A percentile compares a stretch with the other conserved stretches of the same genome.
Evolutionary conservation across 2,113 vertebrate species (phyloP).

Genomic region (Megaleporinus macrocephalus): DNA sequence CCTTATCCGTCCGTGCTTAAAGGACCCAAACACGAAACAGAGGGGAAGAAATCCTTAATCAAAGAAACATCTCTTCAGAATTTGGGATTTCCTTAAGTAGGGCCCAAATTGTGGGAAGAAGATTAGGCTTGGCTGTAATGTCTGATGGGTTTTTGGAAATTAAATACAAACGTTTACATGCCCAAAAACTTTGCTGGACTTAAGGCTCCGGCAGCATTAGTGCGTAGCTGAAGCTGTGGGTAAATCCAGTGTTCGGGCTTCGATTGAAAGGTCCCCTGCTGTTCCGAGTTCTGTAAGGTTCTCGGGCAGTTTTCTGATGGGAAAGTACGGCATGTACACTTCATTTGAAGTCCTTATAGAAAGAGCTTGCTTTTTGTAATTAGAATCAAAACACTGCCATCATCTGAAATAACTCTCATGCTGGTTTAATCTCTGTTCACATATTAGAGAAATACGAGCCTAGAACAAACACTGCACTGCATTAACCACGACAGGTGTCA

Average conservation of each 20-base stretch:
- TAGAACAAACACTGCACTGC: neutral
- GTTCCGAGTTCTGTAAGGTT: neutral
- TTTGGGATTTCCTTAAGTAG: constrained; percentile 44
- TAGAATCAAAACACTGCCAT: neutral
- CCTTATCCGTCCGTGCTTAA: constrained; percentile 5
- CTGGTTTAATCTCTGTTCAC: neutral
- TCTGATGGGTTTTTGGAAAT: constrained; percentile 40
- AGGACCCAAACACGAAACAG: neutral
- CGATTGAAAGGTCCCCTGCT: neutral
- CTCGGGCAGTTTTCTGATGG: neutral
- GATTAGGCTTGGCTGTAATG: constrained; percentile 38
- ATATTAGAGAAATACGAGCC: neutral
- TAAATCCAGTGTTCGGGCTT: neutral
- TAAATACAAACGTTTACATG: constrained; percentile 39
- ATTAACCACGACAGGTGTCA: too few species aligned
- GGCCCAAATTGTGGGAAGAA: constrained; percentile 20
- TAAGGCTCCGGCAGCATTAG: constrained; percentile 26
- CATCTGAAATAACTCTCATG: neutral
- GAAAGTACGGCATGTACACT: neutral
- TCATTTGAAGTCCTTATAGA: neutral
- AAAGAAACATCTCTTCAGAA: constrained; percentile 53
- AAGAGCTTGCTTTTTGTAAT: neutral
- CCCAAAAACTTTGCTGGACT: constrained; percentile 18
- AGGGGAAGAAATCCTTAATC: constrained; percentile 35
- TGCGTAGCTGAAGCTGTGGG: constrained; percentile 2